Base-by-base conservation (phyloP, 2,888 invertebrate genomes). In the Ophioninae sp. region DNA sequence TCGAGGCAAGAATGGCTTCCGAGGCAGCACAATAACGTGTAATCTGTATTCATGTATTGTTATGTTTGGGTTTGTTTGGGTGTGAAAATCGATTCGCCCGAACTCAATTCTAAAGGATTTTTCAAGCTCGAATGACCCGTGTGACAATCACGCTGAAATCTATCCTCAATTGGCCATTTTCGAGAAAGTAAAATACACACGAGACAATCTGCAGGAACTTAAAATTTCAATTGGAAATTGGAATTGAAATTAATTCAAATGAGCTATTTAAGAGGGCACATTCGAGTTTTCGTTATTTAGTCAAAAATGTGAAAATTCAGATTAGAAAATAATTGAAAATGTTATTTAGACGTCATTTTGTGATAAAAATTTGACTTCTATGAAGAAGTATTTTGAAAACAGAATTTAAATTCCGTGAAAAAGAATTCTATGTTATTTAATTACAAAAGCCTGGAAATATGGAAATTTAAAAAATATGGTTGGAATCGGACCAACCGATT, bases 21-120 rank as follows among this genome's bases (percentile, higher is more conserved):
- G 61, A 76, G 73, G 51, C 58, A n/a, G 17, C 64, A 39, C 51
- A n/a, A 61, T 51, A 41, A 71, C 39, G 41, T 56, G 30, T 65
- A 37, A 20, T 51, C 10, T 59, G 59, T 59, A 59, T 59, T 22
- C 59, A 59, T 59, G 22, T 59, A 51, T 51, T 51, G 51, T 64
- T 64, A 64, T 64, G 30, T 64, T 61, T 7, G 59, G 22, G 61
- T 13, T 13, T 39, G 6, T 61, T 23, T 22, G 72, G 39, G 39
- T 17, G 64, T 20, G 59, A 9, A 22, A 20, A 22, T 20, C 20
- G 59, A 59, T 20, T 22, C 20, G 20, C 8, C 8, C 20, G 17
- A 30, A 64, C 30, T 10, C 30, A 20, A 30, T 30, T 30, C 7
- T 37, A 64, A 13, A 64, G 30, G 64, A 30, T 23, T 20, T 37